Conservation (phyloP, 2,888 invertebrate species). For the Eupithecia pulchellata region DNA sequence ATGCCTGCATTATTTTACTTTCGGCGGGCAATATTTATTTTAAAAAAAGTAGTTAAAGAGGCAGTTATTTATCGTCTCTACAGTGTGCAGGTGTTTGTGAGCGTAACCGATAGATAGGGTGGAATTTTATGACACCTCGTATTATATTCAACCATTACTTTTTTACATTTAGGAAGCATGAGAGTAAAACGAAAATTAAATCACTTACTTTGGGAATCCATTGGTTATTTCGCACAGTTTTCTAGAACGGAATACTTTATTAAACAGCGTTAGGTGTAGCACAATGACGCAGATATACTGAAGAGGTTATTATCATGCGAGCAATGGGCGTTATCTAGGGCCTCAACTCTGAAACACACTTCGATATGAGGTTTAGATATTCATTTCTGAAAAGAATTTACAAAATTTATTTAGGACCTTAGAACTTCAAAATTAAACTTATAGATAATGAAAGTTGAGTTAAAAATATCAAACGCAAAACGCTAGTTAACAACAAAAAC, state of each 20-base stretch:
- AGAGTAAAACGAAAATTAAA: background rate
- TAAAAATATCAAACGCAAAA: too few relatives aligned
- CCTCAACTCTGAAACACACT: background rate
- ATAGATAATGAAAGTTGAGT: background rate
- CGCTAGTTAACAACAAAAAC: too few relatives aligned
- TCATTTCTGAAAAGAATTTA: background rate
- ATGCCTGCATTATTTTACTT: too few relatives aligned
- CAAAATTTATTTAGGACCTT: too few relatives aligned
- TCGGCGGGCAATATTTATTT: too few relatives aligned
- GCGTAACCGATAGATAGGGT: background rate
- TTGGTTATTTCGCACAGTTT: background rate
- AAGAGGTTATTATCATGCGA: background rate
- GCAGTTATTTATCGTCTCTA: too few relatives aligned
- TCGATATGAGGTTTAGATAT: background rate
- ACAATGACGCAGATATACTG: background rate
- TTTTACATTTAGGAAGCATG: background rate
- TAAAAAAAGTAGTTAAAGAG: too few relatives aligned
- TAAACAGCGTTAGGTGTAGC: background rate
- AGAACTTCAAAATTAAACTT: too few relatives aligned
- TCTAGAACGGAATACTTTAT: background rate
- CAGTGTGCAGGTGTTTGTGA: background rate
- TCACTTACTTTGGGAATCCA: slow-evolving; percentile 4
- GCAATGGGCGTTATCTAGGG: background rate
- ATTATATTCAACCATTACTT: background rate
- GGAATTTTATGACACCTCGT: background rate